Conservation (phyloP, 1,140 invertebrate genomes). For the Arion vulgaris region DNA sequence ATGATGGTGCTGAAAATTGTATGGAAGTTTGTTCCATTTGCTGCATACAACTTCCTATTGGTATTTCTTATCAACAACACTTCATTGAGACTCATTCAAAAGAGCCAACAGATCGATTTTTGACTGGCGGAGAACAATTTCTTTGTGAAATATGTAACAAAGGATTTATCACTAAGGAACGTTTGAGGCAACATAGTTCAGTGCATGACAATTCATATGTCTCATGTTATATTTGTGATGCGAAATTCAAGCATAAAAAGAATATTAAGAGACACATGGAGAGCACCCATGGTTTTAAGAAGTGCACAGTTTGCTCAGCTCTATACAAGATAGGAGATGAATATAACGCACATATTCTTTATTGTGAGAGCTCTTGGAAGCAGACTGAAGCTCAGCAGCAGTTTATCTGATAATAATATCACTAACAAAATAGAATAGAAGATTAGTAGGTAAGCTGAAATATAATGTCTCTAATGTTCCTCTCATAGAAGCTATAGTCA, state of each 20-base stretch:
- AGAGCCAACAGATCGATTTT: neutral
- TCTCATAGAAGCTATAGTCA: too few species aligned
- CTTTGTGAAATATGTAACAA: constrained; percentile 12
- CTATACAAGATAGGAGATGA: constrained; percentile 32
- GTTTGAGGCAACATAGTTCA: constrained; percentile 17
- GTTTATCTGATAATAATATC: neutral
- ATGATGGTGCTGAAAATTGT: too few species aligned
- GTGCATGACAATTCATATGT: constrained; percentile 2
- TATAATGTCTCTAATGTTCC: neutral
- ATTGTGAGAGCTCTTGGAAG: neutral
- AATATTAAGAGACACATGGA: constrained; percentile 33
- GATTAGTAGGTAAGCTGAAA: neutral
- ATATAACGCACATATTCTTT: constrained; percentile 16
- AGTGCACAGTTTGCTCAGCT: constrained; percentile 13
- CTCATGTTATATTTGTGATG: constrained; percentile 33
- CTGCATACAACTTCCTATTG: constrained; percentile 6
- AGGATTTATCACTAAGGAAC: constrained; percentile 23
- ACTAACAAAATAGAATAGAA: neutral
- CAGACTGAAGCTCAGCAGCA: neutral
- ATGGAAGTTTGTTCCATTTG: constrained; percentile 15
- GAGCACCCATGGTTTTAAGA: constrained; percentile 29
- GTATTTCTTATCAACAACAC: constrained; percentile 17
- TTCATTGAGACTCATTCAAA: constrained; percentile 21
- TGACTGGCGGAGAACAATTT: neutral
- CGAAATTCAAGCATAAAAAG: constrained; percentile 36